A percentile compares a stretch with the other conserved stretches of the same genome.
These are phyloP conservation scores for Urocolius indicus DNA, from an alignment of 2,113 vertebrate species.

Conservation along the genomic window DNA sequence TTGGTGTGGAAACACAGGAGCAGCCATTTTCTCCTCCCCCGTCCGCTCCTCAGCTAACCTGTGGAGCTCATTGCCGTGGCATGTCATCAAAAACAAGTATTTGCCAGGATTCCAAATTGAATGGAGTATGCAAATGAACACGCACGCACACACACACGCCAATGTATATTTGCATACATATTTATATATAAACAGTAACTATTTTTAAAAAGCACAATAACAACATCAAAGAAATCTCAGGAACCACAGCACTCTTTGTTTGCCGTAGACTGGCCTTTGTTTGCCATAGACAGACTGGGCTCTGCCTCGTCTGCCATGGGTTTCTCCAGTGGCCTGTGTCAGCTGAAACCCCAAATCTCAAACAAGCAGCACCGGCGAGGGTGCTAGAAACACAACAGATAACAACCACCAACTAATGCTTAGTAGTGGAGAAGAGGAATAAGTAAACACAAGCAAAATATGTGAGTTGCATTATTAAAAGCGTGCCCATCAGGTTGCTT, in stretches of 20 bases:
- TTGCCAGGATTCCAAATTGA: neutral
- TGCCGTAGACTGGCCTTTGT: neutral
- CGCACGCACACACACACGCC: fast-evolving
- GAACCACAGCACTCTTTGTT: neutral
- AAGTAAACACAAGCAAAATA: constrained; percentile 11
- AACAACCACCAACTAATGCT: neutral
- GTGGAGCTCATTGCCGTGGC: neutral
- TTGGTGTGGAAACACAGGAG: neutral
- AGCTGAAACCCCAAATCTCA: neutral
- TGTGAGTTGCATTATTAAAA: neutral
- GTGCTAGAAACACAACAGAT: neutral
- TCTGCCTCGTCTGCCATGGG: neutral
- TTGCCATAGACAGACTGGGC: fast-evolving
- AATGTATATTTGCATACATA: neutral
- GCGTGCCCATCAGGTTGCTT: neutral
- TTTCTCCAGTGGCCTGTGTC: neutral
- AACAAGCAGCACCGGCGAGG: neutral
- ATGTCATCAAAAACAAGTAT: neutral
- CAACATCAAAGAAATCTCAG: constrained; percentile 36
- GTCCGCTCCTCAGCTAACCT: neutral
- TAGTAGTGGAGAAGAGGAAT: neutral
- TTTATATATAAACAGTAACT: constrained; percentile 18
- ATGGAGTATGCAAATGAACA: neutral
- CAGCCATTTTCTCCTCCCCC: neutral
- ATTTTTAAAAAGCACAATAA: constrained; percentile 18